A percentile compares a stretch with the other conserved stretches of the same genome.
phyloP scores from a whole-genome alignment of 2,797 vertebrate genomes.

The Myotis pilosus region DNA sequence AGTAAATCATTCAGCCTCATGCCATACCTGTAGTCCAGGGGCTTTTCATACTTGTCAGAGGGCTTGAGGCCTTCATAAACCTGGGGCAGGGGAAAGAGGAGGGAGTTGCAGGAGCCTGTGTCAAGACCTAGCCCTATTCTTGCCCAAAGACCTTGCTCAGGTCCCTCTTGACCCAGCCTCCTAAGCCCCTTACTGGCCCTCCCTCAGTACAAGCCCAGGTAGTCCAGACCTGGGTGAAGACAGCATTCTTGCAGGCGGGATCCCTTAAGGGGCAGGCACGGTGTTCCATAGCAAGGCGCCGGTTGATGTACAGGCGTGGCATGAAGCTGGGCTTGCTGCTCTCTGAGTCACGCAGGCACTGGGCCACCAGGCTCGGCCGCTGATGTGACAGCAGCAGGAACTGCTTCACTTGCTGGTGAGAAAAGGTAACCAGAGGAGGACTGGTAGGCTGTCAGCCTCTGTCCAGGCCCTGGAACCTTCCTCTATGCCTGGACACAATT shows the following conservation, averaged over 20 bases:
- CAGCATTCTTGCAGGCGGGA: conserved; percentile 92
- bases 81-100: conserved; percentile 79
- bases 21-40: conserved; percentile 95
- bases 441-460: not conserved
- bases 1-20: not conserved
- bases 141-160: not conserved
- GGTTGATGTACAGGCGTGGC: conserved; percentile 98
- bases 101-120: not conserved
- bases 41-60: conserved; percentile 97
- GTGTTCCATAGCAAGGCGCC: conserved; percentile 98
- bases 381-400: conserved; percentile 96
- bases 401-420: conserved; percentile 93
- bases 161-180: not conserved
- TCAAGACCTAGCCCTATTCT: not conserved
- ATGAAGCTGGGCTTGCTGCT: conserved; percentile 97
- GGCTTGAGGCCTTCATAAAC: conserved; percentile 98
- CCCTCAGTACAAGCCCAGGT: not conserved
- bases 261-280: conserved; percentile 94
- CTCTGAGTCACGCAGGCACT: conserved; percentile 97
- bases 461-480: not conserved
- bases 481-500: not conserved
- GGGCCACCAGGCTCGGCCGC: conserved; percentile 93
- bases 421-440: not conserved
- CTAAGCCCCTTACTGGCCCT: conserved; percentile 35
- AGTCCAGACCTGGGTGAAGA: conserved; percentile 93